phyloP scores from a whole-genome alignment of 2,888 invertebrate species.

The Caenorhabditis sinica region DNA sequence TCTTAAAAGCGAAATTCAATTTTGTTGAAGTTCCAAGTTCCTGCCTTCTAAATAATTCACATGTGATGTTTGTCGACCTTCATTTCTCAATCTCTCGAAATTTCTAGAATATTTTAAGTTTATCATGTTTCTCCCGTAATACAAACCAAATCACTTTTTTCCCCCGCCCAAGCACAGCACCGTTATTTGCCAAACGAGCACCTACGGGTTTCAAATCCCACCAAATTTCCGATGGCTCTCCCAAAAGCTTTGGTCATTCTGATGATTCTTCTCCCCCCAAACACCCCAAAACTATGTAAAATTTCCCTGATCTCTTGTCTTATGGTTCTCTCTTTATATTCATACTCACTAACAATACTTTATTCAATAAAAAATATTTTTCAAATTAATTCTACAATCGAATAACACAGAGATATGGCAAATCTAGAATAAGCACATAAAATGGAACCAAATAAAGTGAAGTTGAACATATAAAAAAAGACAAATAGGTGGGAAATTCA shows the following conservation, averaged over 20 bases:
- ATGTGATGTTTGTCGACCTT: constrained; percentile 15
- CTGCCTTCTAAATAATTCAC: not conserved
- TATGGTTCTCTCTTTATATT: constrained; percentile 1
- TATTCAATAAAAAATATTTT: constrained; percentile 19
- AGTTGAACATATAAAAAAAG: not conserved
- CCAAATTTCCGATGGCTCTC: constrained; percentile 34
- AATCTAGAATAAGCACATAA: constrained; percentile 43
- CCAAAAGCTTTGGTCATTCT: constrained; percentile 17
- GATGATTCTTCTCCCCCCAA: constrained; percentile 16
- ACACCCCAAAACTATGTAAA: constrained; percentile 25
- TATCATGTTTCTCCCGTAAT: constrained; percentile 26
- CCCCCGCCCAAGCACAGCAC: not conserved
- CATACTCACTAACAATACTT: not conserved
- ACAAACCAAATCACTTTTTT: constrained; percentile 24
- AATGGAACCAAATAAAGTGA: not conserved
- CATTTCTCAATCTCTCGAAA: constrained; percentile 18
- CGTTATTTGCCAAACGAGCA: constrained; percentile 39
- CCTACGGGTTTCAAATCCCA: constrained; percentile 21
- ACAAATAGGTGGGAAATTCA: not conserved
- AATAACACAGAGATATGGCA: constrained; percentile 14
- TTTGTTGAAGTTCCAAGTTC: too few species aligned
- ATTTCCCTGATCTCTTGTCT: constrained; percentile 39
- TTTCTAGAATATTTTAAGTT: constrained; percentile 24
- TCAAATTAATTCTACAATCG: constrained; percentile 1
- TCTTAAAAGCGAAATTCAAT: not conserved